These are phyloP conservation scores for Chrysotoxum bicinctum DNA, from an alignment of 2,888 invertebrate genomes.

Conservation along the genomic window DNA sequence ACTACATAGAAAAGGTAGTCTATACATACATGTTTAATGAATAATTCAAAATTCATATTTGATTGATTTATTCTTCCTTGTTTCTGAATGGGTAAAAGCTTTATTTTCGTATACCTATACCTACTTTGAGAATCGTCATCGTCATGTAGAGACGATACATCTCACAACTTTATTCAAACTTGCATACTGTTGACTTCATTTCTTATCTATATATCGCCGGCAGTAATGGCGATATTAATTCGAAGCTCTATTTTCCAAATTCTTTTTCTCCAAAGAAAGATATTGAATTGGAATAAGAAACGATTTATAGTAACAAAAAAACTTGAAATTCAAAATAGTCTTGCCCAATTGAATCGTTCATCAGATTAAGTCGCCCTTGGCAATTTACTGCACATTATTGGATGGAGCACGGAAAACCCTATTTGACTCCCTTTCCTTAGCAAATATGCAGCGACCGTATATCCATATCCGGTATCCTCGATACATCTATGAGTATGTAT, in stretches of 20 bases:
- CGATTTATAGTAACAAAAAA: slow-evolving; percentile 20
- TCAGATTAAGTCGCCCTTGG: slow-evolving; percentile 53
- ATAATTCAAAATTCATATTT: slow-evolving; percentile 4
- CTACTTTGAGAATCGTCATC: neutral
- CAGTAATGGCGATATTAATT: slow-evolving; percentile 27
- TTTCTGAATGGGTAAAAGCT: neutral
- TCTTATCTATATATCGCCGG: neutral
- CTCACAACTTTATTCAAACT: slow-evolving; percentile 30
- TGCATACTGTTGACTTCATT: slow-evolving; percentile 12
- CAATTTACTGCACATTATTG: slow-evolving; percentile 56
- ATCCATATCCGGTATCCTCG: slow-evolving; percentile 26
- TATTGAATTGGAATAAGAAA: slow-evolving; percentile 1
- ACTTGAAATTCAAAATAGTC: slow-evolving; percentile 26
- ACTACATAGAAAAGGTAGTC: no score
- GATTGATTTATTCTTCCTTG: neutral
- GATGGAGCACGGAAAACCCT: slow-evolving; percentile 15
- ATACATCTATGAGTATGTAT: slow-evolving; percentile 37
- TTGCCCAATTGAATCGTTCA: slow-evolving; percentile 56
- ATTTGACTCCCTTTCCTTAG: slow-evolving; percentile 11
- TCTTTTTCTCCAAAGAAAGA: neutral
- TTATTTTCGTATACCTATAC: neutral
- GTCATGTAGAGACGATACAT: neutral
- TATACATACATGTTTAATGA: neutral
- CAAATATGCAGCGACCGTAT: slow-evolving; percentile 32
- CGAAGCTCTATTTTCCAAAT: slow-evolving; percentile 1